These are phyloP conservation scores for Cynopterus brachyotis DNA, from an alignment of 2,113 vertebrate genomes.

Conservation along the genomic window DNA sequence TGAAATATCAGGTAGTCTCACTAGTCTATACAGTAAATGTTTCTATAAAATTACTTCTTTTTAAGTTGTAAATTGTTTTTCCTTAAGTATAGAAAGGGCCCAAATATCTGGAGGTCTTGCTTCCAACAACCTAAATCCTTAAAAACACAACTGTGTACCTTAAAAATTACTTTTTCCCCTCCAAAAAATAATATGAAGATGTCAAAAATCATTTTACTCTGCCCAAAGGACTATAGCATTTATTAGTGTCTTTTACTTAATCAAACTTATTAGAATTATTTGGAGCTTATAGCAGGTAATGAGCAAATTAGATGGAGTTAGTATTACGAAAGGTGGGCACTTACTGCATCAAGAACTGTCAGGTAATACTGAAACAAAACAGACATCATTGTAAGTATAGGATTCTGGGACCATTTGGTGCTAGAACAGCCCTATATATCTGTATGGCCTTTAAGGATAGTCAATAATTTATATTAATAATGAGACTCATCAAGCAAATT, in stretches of 20 bases:
- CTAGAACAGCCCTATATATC: not conserved
- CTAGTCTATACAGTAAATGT: not conserved
- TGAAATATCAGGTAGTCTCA: constrained; percentile 29
- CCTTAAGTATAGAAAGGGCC: not conserved
- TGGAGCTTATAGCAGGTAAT: not conserved
- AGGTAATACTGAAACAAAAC: not conserved
- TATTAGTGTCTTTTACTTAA: constrained; percentile 12
- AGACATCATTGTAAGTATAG: not conserved
- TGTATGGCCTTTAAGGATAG: not conserved
- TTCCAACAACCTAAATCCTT: not conserved
- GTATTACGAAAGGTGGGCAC: not conserved
- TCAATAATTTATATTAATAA: not conserved
- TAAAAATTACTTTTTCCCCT: not conserved
- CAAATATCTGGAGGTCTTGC: not conserved
- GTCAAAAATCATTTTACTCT: not conserved
- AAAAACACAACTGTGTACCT: not conserved
- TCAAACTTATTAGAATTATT: not conserved
- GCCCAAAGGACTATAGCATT: not conserved
- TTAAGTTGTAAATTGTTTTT: not conserved
- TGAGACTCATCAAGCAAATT: constrained; percentile 16
- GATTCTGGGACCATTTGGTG: not conserved
- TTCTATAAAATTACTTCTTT: constrained; percentile 48
- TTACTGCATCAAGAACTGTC: not conserved
- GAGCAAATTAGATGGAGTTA: not conserved
- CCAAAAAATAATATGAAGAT: not conserved